Conservation (phyloP, 2,113 vertebrate genomes). For the Eupsittula cactorum region DNA sequence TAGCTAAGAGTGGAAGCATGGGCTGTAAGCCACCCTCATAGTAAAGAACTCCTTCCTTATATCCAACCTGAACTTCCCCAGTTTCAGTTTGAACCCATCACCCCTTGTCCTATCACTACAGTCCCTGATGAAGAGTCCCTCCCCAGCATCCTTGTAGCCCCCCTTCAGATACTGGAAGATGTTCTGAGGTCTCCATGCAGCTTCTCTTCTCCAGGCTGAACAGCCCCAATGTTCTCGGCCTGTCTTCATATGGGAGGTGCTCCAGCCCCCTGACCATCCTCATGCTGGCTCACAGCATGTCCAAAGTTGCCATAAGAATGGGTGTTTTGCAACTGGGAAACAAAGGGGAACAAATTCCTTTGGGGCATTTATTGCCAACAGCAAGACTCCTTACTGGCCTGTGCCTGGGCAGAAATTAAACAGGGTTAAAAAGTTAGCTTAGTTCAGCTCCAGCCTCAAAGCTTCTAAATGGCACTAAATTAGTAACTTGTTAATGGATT, state of each 20-base stretch:
- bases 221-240: neutral
- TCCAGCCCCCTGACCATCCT: neutral
- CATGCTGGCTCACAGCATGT: neutral
- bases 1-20: neutral
- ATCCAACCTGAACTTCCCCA: neutral
- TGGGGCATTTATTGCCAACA: neutral
- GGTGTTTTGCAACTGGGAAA: neutral
- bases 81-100: neutral
- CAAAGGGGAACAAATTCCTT: neutral
- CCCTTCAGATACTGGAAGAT: neutral
- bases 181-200: neutral
- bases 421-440: conserved; percentile 10
- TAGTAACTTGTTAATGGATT: conserved; percentile 59
- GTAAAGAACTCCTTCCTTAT: neutral
- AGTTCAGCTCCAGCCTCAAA: neutral
- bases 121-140: neutral
- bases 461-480: neutral
- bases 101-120: neutral
- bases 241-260: neutral
- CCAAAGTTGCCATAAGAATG: neutral
- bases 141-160: neutral
- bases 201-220: neutral
- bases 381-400: neutral
- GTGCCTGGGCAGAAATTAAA: neutral
- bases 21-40: neutral